Evolutionary conservation across 2,888 invertebrate genomes (phyloP), one percentile per base, ranked within the genome.

Genomic region (Choreutis nemorana): DNA sequence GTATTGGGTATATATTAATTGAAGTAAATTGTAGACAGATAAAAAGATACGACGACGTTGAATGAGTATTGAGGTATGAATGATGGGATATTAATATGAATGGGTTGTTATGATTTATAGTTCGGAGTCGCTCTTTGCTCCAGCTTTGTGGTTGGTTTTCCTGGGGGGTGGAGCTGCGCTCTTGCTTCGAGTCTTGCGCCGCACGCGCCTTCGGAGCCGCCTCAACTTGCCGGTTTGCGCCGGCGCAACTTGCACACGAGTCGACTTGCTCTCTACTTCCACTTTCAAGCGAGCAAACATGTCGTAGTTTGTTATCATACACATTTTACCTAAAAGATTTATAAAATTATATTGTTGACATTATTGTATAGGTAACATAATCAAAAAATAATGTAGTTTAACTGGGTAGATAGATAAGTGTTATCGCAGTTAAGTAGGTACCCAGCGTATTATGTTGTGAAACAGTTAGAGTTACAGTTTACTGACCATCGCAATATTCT

Each of bases 401-500:
- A 18, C 8, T 18, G 4, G 5, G 18, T 6, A 18, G 4, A 18
- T 18, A 18, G 4, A 8, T 18, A 18, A 6, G 18, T 18, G 8
- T 18, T 6, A 6, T 6, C 18, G 4, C 5, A 8, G 8, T 18
- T 18, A 8, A 18, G n/a, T n/a, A n/a, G 8, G 18, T 18, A 5
- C 8, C 8, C 8, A 8, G 18, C 18, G 8, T 18, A 18, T 18
- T 18, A 8, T 18, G 4, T 18, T 18, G 18, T 18, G 8, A 18
- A 18, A 18, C 18, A 18, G 8, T n/a, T n/a, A n/a, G 18, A 18
- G 8, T 18, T 18, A 18, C 1, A 4, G 8, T 1, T 6, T 3
- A 48, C 50, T 42, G 43, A 84, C 88, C 87, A 55, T 84, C 85
- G 61, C 94, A 94, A 70, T 90, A 89, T 65, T 94, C 94, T 60